phyloP scores from a whole-genome alignment of 2,113 vertebrate genomes.

The Trematocara nigrifrons region DNA sequence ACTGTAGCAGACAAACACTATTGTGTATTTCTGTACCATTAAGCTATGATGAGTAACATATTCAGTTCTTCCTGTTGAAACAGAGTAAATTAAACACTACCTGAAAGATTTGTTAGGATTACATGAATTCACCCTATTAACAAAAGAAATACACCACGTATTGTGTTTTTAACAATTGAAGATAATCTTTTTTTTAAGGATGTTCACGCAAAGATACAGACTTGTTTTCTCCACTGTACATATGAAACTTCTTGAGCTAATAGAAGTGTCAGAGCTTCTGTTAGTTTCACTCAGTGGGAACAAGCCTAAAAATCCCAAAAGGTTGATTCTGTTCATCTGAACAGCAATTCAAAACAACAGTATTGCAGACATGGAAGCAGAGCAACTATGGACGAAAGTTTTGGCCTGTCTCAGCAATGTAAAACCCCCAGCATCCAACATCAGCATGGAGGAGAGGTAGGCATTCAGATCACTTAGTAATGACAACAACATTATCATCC shows the following conservation, averaged over 20 bases:
- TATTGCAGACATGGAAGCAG: too few relatives aligned
- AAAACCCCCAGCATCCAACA: too few relatives aligned
- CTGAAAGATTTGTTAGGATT: neutral
- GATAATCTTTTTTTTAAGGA: neutral
- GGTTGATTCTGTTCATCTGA: too few relatives aligned
- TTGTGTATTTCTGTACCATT: neutral
- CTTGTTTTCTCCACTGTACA: neutral
- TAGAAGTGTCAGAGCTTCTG: neutral
- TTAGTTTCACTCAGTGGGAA: neutral
- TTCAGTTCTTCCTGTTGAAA: neutral
- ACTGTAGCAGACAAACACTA: neutral
- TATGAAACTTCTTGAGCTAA: neutral
- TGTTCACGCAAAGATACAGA: neutral
- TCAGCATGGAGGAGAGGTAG: too few relatives aligned
- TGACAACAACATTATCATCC: too few relatives aligned
- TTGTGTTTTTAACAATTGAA: neutral
- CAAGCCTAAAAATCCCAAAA: neutral
- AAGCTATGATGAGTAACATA: neutral
- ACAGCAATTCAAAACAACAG: too few relatives aligned
- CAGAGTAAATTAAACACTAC: neutral
- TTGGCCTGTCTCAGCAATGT: too few relatives aligned
- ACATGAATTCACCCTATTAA: neutral
- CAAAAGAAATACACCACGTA: neutral
- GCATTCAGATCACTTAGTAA: too few relatives aligned
- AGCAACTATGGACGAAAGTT: too few relatives aligned